A percentile compares a stretch with the other conserved stretches of the same genome.
phyloP scores from a whole-genome alignment of 1,140 invertebrate genomes.

The Conopomorpha cramerella region DNA sequence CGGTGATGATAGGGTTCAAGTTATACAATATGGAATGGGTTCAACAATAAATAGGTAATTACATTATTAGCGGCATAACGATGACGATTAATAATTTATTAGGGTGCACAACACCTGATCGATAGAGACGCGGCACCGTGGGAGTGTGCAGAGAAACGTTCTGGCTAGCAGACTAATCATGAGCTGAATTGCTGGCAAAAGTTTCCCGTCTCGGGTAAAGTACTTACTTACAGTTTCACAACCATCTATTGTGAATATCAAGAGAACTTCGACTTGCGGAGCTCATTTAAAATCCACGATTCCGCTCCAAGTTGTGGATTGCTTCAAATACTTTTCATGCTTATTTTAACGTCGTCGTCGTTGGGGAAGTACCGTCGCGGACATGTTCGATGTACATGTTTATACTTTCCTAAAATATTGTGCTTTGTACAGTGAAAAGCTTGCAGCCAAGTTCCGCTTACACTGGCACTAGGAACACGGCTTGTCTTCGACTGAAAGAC shows the following conservation, averaged over 20 bases:
- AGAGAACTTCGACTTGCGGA: constrained; percentile 7
- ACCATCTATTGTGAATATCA: neutral
- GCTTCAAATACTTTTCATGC: constrained; percentile 24
- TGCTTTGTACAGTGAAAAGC: too few species aligned
- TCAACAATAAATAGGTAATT: neutral
- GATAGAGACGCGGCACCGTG: too few species aligned
- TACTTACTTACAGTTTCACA: neutral
- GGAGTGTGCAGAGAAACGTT: too few species aligned
- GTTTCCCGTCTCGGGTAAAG: neutral
- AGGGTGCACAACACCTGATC: too few species aligned
- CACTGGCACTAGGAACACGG: too few species aligned
- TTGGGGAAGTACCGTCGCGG: too few species aligned
- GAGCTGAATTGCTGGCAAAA: neutral
- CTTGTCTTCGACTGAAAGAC: too few species aligned
- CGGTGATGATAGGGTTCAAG: too few species aligned
- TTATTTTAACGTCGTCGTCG: too few species aligned
- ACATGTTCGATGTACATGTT: too few species aligned
- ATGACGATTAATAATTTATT: neutral
- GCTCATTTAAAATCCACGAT: constrained; percentile 13
- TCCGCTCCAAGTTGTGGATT: constrained; percentile 15
- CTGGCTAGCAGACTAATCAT: neutral
- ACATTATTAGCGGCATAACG: neutral
- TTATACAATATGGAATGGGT: neutral
- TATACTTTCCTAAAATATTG: too few species aligned
- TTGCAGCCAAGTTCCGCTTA: too few species aligned